These are phyloP conservation scores for Leptoclinus maculatus DNA, from an alignment of 2,797 vertebrate species.

Conservation along the genomic window DNA sequence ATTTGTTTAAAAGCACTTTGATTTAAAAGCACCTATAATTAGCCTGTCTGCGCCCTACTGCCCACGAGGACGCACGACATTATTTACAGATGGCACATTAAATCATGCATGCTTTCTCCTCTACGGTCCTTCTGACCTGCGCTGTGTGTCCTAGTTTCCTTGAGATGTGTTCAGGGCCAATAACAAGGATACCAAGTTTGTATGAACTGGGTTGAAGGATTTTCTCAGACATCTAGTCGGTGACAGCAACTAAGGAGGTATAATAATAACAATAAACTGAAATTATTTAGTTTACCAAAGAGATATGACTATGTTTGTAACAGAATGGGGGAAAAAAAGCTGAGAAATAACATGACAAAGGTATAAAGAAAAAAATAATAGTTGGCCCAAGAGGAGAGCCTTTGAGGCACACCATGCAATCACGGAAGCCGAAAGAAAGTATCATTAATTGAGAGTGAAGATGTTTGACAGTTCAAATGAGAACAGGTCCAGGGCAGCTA, in stretches of 20 bases:
- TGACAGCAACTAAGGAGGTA: background rate
- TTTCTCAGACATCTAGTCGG: background rate
- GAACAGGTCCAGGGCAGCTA: constrained; percentile 20
- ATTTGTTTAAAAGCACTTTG: background rate
- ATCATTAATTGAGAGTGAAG: constrained; percentile 44
- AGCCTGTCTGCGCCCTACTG: constrained; percentile 1
- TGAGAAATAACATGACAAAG: constrained; percentile 30
- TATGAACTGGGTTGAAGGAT: background rate
- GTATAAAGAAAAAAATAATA: constrained; percentile 29
- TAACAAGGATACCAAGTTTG: constrained; percentile 1
- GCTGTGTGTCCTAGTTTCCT: constrained; percentile 8
- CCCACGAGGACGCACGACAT: background rate
- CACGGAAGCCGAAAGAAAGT: constrained; percentile 14
- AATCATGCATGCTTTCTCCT: constrained; percentile 23
- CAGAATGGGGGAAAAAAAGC: background rate
- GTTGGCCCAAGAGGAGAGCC: constrained; percentile 48
- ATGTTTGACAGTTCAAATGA: constrained; percentile 57
- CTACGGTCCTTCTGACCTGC: constrained; percentile 11
- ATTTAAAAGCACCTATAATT: constrained; percentile 12
- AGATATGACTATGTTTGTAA: constrained; percentile 1
- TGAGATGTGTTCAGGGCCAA: constrained; percentile 1
- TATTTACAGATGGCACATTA: constrained; percentile 22
- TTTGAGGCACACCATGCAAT: constrained; percentile 44
- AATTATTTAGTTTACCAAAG: background rate
- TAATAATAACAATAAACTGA: background rate